A percentile compares a stretch with the other conserved stretches of the same genome.
These are phyloP conservation scores for Tupiocoris notatus DNA, from an alignment of 2,888 invertebrate species.

Conservation along the genomic window DNA sequence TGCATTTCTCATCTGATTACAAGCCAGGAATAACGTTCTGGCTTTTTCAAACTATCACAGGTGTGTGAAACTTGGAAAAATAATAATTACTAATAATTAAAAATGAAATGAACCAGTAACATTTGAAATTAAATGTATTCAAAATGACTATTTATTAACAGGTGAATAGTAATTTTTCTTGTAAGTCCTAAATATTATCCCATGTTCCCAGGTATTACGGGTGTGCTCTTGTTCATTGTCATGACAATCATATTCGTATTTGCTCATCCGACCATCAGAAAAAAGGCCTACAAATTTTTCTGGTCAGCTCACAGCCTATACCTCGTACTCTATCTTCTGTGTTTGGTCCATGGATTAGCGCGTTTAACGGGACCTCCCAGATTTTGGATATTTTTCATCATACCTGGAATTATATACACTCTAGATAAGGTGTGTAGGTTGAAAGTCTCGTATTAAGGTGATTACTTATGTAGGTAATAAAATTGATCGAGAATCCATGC, in stretches of 20 bases:
- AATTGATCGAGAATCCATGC: no score
- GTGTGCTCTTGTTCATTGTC: conserved; percentile 81
- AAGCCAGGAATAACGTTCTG: conserved; percentile 92
- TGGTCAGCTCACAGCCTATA: conserved; percentile 92
- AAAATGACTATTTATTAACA: no score
- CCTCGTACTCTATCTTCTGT: conserved; percentile 78
- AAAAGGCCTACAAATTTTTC: conserved; percentile 92
- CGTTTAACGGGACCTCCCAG: conserved; percentile 85
- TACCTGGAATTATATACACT: conserved; percentile 84
- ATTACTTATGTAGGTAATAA: no score
- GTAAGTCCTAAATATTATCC: background rate
- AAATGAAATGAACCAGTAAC: no score
- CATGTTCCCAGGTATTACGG: conserved; percentile 68
- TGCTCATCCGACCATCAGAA: conserved; percentile 87
- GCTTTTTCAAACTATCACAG: conserved; percentile 93
- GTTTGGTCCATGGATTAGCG: conserved; percentile 86
- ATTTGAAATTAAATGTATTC: no score
- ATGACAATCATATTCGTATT: conserved; percentile 97
- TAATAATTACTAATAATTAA: no score
- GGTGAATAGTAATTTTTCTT: conserved; percentile 4
- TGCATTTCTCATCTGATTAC: conserved; percentile 91
- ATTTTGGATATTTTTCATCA: conserved; percentile 92
- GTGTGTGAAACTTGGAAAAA: no score
- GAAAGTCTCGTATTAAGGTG: no score
- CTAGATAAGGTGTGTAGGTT: conserved; percentile 89